phyloP scores from a whole-genome alignment of 2,797 vertebrate genomes.

The Champsocephalus esox region DNA sequence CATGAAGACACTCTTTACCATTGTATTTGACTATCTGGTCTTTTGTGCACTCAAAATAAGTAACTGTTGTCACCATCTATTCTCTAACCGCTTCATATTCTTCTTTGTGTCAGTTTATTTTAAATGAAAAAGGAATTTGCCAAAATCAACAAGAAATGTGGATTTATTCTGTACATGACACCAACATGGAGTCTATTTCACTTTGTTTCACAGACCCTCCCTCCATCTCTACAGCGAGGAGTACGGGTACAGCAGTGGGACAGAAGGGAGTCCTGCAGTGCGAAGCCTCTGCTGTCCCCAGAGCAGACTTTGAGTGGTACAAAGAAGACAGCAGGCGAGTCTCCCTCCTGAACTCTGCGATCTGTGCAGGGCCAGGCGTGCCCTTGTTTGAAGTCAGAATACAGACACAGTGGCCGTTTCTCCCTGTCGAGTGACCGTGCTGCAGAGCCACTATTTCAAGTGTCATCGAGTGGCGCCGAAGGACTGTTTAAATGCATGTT shows the following conservation, averaged over 20 bases:
- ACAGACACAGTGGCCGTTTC: background rate
- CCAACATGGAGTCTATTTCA: background rate
- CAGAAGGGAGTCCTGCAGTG: slow-evolving; percentile 95
- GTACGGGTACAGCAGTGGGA: slow-evolving; percentile 92
- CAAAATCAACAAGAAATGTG: background rate
- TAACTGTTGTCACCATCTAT: background rate
- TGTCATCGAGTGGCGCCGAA: no score
- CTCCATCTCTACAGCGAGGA: slow-evolving; percentile 91
- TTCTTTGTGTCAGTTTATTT: background rate
- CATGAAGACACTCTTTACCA: background rate
- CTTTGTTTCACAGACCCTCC: slow-evolving; percentile 88
- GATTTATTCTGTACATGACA: background rate
- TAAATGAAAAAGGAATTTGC: background rate
- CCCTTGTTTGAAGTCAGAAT: slow-evolving; percentile 43
- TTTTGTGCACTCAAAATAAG: background rate
- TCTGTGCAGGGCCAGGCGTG: slow-evolving; percentile 7
- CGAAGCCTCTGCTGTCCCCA: slow-evolving; percentile 93
- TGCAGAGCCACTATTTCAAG: no score
- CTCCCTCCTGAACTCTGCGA: slow-evolving; percentile 23
- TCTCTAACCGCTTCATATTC: background rate
- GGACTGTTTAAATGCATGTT: no score
- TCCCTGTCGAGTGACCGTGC: no score
- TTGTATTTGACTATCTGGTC: background rate
- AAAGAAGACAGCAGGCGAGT: slow-evolving; percentile 95
- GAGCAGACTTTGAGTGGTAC: slow-evolving; percentile 96